Percentiles rank a stretch among this genome's conserved stretches.
Conservation (phyloP, 2,797 vertebrate species). For the Bovichtus variegatus region DNA sequence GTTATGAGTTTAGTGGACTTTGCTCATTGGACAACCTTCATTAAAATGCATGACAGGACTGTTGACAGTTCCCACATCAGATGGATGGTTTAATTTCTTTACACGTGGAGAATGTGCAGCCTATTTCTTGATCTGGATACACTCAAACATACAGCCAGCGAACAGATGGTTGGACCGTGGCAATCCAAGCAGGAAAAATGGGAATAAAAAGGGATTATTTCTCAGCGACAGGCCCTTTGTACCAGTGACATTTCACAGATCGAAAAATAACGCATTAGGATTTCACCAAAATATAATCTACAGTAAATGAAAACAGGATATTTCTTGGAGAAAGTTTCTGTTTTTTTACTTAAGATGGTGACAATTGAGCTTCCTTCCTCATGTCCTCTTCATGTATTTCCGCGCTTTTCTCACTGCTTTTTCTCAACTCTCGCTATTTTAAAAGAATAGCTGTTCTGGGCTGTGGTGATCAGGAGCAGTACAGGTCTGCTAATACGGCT, state of each 20-base stretch:
- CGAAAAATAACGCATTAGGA: background rate
- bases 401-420: background rate
- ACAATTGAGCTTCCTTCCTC: background rate
- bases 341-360: background rate
- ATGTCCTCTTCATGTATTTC: background rate
- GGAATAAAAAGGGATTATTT: conserved; percentile 45
- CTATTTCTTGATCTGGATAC: conserved; percentile 27
- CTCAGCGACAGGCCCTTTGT: conserved; percentile 11
- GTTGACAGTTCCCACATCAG: conserved; percentile 18
- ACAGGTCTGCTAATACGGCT: conserved; percentile 38
- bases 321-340: background rate
- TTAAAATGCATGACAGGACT: conserved; percentile 25
- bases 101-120: conserved; percentile 38
- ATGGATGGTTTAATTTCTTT: conserved; percentile 40
- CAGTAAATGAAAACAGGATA: background rate
- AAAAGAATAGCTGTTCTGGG: conserved; percentile 6
- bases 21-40: conserved; percentile 33
- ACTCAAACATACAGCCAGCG: conserved; percentile 25
- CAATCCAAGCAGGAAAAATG: conserved; percentile 54
- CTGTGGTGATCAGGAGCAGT: conserved; percentile 31
- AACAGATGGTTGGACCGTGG: conserved; percentile 67
- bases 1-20: conserved; percentile 1
- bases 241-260: conserved; percentile 15
- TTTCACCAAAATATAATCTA: conserved; percentile 7
- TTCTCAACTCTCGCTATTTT: conserved; percentile 9